Evolutionary conservation across 2,888 invertebrate genomes (phyloP), one percentile per base, ranked within the genome.

Genomic region (Plagodis pulveraria): DNA sequence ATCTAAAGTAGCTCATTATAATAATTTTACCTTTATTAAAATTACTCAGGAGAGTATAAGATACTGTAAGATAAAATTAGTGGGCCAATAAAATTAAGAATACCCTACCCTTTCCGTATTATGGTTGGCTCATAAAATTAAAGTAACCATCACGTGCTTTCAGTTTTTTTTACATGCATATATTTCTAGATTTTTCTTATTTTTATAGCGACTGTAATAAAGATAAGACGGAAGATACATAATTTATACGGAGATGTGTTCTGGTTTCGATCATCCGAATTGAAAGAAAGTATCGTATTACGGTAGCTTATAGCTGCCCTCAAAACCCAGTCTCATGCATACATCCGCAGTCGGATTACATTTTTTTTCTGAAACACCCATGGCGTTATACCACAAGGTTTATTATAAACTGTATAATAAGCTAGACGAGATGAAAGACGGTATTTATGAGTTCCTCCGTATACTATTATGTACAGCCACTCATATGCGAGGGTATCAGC

Each of bases 341-440:
- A 78, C 83, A 85, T 84, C 86, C 84, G 74, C 66, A 81, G 74
- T 75, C 66, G 66, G 71, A 66, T 76, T 69, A 69, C 70, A 72
- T 77, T 78, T 76, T 73, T 78, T 76, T 72, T 70, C 43, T 58
- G 55, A 63, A 72, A 74, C 81, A 80, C 80, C 78, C 79, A 79
- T 78, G 70, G 72, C 66, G 42, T 45, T 51, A 48, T 48, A 48
- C 59, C 33, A 49, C 48, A 36, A 52, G 35, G 65, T 67, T 64
- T 70, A 65, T 70, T 77, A 76, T 74, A 74, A 73, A 69, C 67
- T 69, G 67, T 58, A 70, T 86, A 84, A 87, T 86, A 81, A 81
- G 85, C 76, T 78, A 80, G 80, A 71, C 76, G 78, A 80, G 86
- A 84, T 89, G 89, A 90, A 89, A 90, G 90, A 87, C 84, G 76